Conservation (phyloP, 2,113 vertebrate species). For the Gallinago jamesoni region DNA sequence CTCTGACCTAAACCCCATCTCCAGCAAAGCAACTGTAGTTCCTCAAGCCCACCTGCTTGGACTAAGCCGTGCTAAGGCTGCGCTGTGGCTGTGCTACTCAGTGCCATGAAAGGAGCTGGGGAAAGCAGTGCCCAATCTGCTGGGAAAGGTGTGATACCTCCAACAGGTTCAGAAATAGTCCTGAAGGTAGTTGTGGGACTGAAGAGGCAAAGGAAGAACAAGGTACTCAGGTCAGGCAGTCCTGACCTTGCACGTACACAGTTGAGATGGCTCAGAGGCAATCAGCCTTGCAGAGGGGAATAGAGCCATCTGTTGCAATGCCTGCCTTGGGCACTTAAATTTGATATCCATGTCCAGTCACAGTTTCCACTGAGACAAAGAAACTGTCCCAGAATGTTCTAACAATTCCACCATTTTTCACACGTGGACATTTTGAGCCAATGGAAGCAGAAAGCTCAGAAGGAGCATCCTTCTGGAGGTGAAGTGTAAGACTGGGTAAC, state of each 20-base stretch:
- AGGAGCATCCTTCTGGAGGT: background rate
- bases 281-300: background rate
- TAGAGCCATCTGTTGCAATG: background rate
- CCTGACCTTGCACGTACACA: background rate
- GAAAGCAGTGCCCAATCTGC: background rate
- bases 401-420: background rate
- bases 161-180: background rate
- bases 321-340: background rate
- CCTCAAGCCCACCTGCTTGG: background rate
- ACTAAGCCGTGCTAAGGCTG: background rate
- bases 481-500: background rate
- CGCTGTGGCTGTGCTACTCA: background rate
- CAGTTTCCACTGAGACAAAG: background rate
- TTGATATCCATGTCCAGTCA: background rate
- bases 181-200: background rate
- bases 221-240: background rate
- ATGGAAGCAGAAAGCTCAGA: background rate
- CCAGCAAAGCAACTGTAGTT: background rate
- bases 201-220: background rate
- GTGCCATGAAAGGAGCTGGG: background rate
- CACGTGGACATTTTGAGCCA: rapidly evolving
- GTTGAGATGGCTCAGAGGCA: rapidly evolving
- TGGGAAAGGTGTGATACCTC: background rate
- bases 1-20: background rate
- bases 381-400: background rate